Evolutionary conservation across 2,113 vertebrate genomes (phyloP).

Genomic region (Carassius auratus): DNA sequence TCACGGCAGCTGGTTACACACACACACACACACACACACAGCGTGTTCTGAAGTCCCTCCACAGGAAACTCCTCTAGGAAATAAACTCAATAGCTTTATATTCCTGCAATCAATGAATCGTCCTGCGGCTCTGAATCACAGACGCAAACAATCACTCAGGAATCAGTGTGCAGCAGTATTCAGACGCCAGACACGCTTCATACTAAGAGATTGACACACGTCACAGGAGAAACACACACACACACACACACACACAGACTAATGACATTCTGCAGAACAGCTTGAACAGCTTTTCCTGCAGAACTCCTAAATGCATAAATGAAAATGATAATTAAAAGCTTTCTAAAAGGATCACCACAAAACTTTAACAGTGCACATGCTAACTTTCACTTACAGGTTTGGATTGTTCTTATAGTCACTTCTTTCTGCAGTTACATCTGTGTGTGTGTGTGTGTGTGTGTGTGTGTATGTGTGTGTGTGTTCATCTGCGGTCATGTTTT

Average conservation of each 20-base stretch:
- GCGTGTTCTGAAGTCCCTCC: not conserved
- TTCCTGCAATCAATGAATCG: not conserved
- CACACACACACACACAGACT: not conserved
- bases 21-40: not conserved
- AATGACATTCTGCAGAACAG: not conserved
- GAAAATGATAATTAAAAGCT: not conserved
- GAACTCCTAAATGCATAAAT: not conserved
- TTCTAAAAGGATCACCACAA: not conserved
- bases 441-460: no score
- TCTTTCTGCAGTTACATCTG: not conserved
- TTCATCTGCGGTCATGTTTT: not conserved
- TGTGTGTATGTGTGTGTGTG: not conserved
- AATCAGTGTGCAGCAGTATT: not conserved
- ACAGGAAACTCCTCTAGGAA: conserved; percentile 1
- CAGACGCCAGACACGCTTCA: not conserved
- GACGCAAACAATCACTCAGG: not conserved
- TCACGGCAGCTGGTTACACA: not conserved
- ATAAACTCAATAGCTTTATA: conserved; percentile 5
- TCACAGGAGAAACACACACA: not conserved
- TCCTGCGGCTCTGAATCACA: not conserved
- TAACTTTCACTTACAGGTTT: not conserved
- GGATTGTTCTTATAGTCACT: not conserved
- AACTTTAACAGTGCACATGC: not conserved
- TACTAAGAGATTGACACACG: not conserved
- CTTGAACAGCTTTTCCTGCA: not conserved